phyloP scores from a whole-genome alignment of 2,797 vertebrate species.

The Chaunax sp. region DNA sequence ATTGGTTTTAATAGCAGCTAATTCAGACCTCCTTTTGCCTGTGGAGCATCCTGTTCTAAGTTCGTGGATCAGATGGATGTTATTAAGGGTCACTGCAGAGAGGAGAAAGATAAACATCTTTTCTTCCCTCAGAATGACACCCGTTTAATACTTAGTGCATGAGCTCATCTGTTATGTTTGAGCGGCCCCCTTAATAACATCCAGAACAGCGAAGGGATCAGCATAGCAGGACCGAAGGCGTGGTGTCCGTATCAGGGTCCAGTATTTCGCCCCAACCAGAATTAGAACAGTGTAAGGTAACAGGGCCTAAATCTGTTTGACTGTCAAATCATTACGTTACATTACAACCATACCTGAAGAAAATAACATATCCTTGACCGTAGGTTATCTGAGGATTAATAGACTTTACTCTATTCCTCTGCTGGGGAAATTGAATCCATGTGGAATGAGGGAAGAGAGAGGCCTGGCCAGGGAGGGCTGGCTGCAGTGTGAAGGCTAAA shows the following conservation, averaged over 20 bases:
- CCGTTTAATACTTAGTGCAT: slow-evolving; percentile 67
- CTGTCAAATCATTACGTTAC: slow-evolving; percentile 57
- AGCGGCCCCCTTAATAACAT: slow-evolving; percentile 75
- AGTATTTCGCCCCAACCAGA: slow-evolving; percentile 53
- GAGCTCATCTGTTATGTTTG: slow-evolving; percentile 80
- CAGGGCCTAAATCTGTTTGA: slow-evolving; percentile 71
- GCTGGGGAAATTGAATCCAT: slow-evolving; percentile 69
- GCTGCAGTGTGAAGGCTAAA: slow-evolving; percentile 49
- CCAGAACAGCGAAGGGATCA: slow-evolving; percentile 70
- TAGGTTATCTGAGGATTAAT: slow-evolving; percentile 64
- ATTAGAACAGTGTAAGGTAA: slow-evolving; percentile 73
- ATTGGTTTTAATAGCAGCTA: background rate
- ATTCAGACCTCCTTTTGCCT: slow-evolving; percentile 35
- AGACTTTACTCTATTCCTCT: slow-evolving; percentile 60
- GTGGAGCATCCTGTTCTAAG: slow-evolving; percentile 46
- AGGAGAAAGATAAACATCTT: slow-evolving; percentile 67
- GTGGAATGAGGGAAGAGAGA: slow-evolving; percentile 54
- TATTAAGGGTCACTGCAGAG: slow-evolving; percentile 53
- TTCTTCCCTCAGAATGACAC: slow-evolving; percentile 67
- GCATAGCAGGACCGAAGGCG: slow-evolving; percentile 41
- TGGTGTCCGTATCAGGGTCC: slow-evolving; percentile 38
- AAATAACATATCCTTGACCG: slow-evolving; percentile 67
- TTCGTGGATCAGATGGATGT: slow-evolving; percentile 44
- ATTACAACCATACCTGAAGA: slow-evolving; percentile 70
- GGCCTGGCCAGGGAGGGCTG: slow-evolving; percentile 44